Conservation (phyloP, 2,113 vertebrate genomes). For the Scolopax mira region DNA sequence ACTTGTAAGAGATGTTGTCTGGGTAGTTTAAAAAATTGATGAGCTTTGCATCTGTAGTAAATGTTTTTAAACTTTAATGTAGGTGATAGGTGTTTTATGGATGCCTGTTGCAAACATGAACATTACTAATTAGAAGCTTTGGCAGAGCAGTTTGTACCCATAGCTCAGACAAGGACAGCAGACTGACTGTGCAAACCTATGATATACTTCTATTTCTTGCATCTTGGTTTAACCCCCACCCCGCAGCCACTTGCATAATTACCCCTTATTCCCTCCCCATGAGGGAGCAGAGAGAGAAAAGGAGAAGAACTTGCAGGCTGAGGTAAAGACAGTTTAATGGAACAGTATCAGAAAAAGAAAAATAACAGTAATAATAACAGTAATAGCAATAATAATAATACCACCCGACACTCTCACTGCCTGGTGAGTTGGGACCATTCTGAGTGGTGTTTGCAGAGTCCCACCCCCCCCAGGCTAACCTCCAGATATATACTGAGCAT, state of each 20-base stretch:
- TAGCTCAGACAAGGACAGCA: not conserved
- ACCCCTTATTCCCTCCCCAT: not conserved
- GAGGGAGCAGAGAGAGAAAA: not conserved
- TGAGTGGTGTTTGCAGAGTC: not conserved
- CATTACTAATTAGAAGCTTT: not conserved
- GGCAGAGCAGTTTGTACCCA: not conserved
- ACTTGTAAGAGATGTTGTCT: not conserved
- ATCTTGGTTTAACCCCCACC: not conserved
- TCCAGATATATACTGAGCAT: not conserved
- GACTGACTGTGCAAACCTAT: not conserved
- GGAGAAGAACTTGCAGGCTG: not conserved
- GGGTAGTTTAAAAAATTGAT: not conserved
- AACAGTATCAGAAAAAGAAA: not conserved
- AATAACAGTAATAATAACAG: not conserved
- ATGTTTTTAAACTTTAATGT: constrained; percentile 19
- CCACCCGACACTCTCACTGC: not conserved
- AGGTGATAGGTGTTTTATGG: constrained; percentile 1
- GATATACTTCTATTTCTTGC: not conserved
- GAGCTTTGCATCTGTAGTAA: not conserved
- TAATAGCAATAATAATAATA: not conserved
- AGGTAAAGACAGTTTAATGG: not conserved
- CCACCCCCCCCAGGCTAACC: not conserved
- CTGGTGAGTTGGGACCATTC: not conserved
- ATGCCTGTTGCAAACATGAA: not conserved
- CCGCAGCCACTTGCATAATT: not conserved